Base-by-base conservation (phyloP, 2,888 invertebrate species). In the Erebia palarica region DNA sequence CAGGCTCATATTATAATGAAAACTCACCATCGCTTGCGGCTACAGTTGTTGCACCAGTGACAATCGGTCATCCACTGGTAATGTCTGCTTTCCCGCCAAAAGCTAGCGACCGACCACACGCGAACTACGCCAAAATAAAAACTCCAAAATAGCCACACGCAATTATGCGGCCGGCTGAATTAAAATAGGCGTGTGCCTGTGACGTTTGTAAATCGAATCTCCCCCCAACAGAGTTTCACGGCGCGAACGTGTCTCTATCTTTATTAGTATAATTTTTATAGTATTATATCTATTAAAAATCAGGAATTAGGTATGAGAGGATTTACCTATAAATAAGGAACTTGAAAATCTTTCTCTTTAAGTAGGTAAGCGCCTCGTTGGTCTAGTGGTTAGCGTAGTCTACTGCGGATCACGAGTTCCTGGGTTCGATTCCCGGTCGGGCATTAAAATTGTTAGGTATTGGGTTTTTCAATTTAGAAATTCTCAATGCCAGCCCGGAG, bases 61-160 rank as follows among this genome's bases (percentile, higher is more conserved):
- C 83, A 79, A 80, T 79, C 86, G 79, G 76, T 85, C 84, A 82
- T 81, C 83, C 83, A 85, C 85, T 89, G 68, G 83, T 87, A 85
- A 82, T 83, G 79, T 78, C 84, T 76, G 78, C 75, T 90, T 91
- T 91, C 89, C 92, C 91, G 92, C 92, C 91, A 91, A 91, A 91
- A 89, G 82, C 83, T 80, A 81, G 75, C 65, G 73, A 77, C 78
- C 86, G 89, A 92, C 93, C 93, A 93, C 93, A 92, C 93, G 91
- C 92, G 91, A 92, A 92, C 92, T 86, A 87, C 88, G 90, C 91
- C 86, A 90, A 92, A 93, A 93, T 93, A 93, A 93, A 91, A 91
- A 86, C 79, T 89, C 88, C 66, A 87, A 93, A 93, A 93, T 93
- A 93, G 90, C 90, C 84, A 81, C 76, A 36, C 82, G 83, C 86